phyloP scores from a whole-genome alignment of 2,113 vertebrate species.

The Seriola rivoliana region DNA sequence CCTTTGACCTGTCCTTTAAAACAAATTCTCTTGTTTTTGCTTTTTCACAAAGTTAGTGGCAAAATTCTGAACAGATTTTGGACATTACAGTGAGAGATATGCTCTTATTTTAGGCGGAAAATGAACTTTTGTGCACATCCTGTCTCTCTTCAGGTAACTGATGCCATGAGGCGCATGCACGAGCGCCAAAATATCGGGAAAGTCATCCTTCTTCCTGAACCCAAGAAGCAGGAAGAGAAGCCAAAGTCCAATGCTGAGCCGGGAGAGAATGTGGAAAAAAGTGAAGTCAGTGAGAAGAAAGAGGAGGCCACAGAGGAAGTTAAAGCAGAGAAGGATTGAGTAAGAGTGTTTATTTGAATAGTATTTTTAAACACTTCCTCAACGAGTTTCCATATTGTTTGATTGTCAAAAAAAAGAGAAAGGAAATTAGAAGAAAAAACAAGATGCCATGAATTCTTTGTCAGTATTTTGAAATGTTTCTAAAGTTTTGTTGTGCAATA shows the following conservation, averaged over 20 bases:
- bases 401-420: background rate
- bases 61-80: background rate
- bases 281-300: conserved; percentile 48
- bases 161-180: conserved; percentile 94
- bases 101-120: rapidly evolving
- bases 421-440: background rate
- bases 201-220: conserved; percentile 91
- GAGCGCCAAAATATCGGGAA: conserved; percentile 95
- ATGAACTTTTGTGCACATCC: background rate
- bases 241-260: conserved; percentile 44
- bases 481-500: conserved; percentile 60
- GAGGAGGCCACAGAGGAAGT: conserved; percentile 63
- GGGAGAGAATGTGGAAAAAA: conserved; percentile 42
- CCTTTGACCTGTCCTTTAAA: background rate
- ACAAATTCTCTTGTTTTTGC: background rate
- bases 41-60: background rate
- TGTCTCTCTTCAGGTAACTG: conserved; percentile 84
- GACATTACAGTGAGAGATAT: background rate
- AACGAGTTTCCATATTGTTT: conserved; percentile 15
- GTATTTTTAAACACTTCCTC: conserved; percentile 40
- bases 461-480: conserved; percentile 62
- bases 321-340: conserved; percentile 65
- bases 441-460: conserved; percentile 34
- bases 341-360: conserved; percentile 34
- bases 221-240: conserved; percentile 84